Base-by-base conservation (phyloP, 1,140 invertebrate species). In the Plutomurus gul region DNA sequence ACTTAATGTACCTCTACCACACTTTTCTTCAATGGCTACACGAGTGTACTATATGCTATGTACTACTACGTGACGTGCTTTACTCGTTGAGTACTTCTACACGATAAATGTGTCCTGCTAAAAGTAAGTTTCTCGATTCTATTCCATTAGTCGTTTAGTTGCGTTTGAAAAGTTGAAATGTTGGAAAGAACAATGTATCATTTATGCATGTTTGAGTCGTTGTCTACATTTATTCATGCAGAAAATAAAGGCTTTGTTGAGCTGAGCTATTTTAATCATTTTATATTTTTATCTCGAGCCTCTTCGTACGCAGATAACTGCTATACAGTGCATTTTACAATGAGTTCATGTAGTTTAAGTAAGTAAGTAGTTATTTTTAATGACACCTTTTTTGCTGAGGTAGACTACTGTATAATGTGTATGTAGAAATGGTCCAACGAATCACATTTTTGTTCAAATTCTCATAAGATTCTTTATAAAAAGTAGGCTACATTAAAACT, bases 241-340 rank as follows among this genome's bases (percentile, higher is more conserved):
- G 56, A 65, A 65, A 65, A 65, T 65, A 65, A 65, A 65, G 56
- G 56, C 36, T 65, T 65, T 65, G 56, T 65, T 65, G 56, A 30
- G 56, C 56, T 65, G 56, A 65, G 56, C 56, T 65, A 65, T 65
- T 65, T 65, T 65, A 65, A 65, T 65, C 56, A 65, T 65, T 65
- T 65, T 65, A 65, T 65, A 65, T 65, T 65, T 65, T 65, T 65
- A 65, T 65, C 56, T 65, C 56, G 56, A 65, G 56, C 56, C 56
- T 65, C 56, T 56, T 56, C 51, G 27, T 3, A 30, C 51, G n/a
- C n/a, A n/a, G n/a, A n/a, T n/a, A n/a, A n/a, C n/a, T n/a, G n/a
- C n/a, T n/a, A n/a, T n/a, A n/a, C n/a, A n/a, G n/a, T 36, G 16
- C 56, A 65, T 65, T 33, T 33, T 30, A 65, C 56, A 65, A 33